Percentiles rank a stretch among this genome's conserved stretches.
Conservation (phyloP, 2,113 vertebrate genomes). For the Mungos mungo region DNA sequence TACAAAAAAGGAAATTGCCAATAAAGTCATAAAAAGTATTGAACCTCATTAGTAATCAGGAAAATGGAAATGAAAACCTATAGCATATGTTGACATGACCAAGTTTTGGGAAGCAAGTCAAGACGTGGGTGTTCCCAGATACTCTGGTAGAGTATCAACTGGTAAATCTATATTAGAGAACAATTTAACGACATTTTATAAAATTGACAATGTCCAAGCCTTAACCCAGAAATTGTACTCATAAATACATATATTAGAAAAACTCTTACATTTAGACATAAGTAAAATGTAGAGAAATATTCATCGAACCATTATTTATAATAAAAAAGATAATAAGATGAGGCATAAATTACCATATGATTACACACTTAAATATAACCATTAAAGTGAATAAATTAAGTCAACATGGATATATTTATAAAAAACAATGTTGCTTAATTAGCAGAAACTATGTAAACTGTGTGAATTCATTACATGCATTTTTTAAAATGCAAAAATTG, state of each 20-base stretch:
- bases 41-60: background rate
- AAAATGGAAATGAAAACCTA: background rate
- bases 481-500: background rate
- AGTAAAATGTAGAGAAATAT: background rate
- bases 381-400: background rate
- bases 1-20: background rate
- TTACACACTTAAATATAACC: background rate
- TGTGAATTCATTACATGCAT: background rate
- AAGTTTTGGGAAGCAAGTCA: background rate
- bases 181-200: background rate
- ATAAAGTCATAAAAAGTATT: background rate
- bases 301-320: background rate
- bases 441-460: background rate
- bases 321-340: background rate
- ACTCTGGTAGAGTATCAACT: background rate
- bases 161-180: background rate
- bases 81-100: background rate
- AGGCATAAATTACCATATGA: background rate
- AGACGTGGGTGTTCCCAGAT: background rate
- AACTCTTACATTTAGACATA: background rate
- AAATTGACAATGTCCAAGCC: background rate
- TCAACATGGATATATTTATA: background rate
- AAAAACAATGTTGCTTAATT: background rate
- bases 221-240: background rate
- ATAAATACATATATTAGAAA: background rate